Evolutionary conservation across 2,888 invertebrate genomes (phyloP).

Genomic region (Rhagophthalmus giganteus): DNA sequence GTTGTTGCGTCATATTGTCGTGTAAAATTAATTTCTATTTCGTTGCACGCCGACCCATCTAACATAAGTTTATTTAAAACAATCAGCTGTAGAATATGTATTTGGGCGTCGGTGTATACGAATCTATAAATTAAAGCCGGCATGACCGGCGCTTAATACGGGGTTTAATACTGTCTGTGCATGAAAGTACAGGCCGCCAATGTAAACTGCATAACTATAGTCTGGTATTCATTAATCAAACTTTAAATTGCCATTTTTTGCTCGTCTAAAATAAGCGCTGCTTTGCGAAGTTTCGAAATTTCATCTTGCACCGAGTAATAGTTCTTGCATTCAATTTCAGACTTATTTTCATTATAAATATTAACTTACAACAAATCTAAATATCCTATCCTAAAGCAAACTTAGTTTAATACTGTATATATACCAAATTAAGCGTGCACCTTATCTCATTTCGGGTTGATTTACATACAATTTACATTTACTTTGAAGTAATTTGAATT

Average conservation of each 20-base stretch:
- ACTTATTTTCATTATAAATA: slow-evolving; percentile 39
- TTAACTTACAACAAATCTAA: slow-evolving; percentile 39
- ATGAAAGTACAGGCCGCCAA: slow-evolving; percentile 32
- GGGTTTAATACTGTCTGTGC: slow-evolving; percentile 36
- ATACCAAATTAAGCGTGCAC: slow-evolving; percentile 28
- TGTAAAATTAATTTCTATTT: no score
- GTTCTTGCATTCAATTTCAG: slow-evolving; percentile 37
- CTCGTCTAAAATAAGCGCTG: slow-evolving; percentile 40
- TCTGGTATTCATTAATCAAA: slow-evolving; percentile 47
- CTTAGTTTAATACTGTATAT: slow-evolving; percentile 32
- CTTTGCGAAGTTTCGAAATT: slow-evolving; percentile 43
- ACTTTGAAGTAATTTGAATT: slow-evolving; percentile 18
- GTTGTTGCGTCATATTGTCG: no score
- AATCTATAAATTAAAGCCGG: slow-evolving; percentile 32
- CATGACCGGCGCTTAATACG: slow-evolving; percentile 36
- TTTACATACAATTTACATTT: slow-evolving; percentile 24
- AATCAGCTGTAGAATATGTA: slow-evolving; percentile 21
- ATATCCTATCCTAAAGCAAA: slow-evolving; percentile 31
- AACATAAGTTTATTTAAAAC: neutral
- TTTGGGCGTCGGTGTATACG: slow-evolving; percentile 17
- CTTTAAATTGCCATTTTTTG: slow-evolving; percentile 46
- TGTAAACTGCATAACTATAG: slow-evolving; percentile 43
- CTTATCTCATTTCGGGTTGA: slow-evolving; percentile 25
- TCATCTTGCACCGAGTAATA: slow-evolving; percentile 38
- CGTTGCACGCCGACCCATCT: no score